Evolutionary conservation across 2,888 invertebrate genomes (phyloP), one percentile per base, ranked within the genome.

Genomic region (Cephus pygmeus): DNA sequence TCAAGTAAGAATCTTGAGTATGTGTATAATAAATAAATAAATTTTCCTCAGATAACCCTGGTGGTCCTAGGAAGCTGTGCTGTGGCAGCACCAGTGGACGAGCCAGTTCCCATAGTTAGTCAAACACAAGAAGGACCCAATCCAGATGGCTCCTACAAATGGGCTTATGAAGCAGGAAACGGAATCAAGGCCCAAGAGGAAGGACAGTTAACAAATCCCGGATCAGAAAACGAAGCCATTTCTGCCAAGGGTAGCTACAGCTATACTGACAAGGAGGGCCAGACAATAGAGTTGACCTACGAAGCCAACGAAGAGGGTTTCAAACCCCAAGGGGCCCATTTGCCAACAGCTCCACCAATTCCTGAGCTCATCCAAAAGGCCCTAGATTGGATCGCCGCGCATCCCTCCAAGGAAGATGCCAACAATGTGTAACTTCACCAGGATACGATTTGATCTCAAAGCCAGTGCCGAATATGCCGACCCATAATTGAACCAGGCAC

Each of bases 121-220:
- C 89, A 89, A 77, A 87, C 83, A 30, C 88, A 87, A 74, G 88
- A 90, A 15, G 90, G 90, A 4, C 90, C 90, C 0, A 90, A 90
- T 69, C 90, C 90, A 6, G 90, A 90, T 78, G 90, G 90, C 4
- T 89, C 90, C 3, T 90, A 90, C 86, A 86, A 88, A 35, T 90
- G 84, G 88, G 90, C 86, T 35, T 93, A 91, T 85, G 92, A 92
- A 82, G 87, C 92, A 15, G 92, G 91, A 0, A 92, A 92, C 81
- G 92, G 92, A 11, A 93, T 93, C 80, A 80, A 84, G 56, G 91
- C 89, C 34, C 87, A 92, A 79, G 92, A 92, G 81, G 86, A 88
- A 73, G 91, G 91, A 74, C 89, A 87, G 75, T 76, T 91, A 80
- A 89, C 90, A 77, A 89, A 90, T 81, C 87, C 85, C 1, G 92